A percentile compares a stretch with the other conserved stretches of the same genome.
These are phyloP conservation scores for Carassius carassius DNA, from an alignment of 2,113 vertebrate species.

Conservation along the genomic window DNA sequence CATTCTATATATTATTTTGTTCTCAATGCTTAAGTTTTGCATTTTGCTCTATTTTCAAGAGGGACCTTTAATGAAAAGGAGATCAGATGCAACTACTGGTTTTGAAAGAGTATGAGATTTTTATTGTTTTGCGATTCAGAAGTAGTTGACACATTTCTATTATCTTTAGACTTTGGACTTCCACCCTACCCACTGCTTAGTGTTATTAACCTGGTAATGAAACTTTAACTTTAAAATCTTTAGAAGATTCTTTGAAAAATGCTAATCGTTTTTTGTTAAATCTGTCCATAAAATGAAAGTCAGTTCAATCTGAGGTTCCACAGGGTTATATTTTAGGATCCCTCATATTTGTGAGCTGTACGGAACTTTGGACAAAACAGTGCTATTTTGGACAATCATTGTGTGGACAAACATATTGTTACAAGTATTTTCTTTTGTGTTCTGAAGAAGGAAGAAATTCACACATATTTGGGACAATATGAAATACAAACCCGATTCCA, in stretches of 20 bases:
- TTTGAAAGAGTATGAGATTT: not conserved
- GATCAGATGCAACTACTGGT: not conserved
- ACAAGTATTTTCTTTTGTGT: not conserved
- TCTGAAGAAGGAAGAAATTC: no score
- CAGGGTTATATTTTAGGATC: not conserved
- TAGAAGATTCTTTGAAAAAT: not conserved
- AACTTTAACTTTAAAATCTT: no score
- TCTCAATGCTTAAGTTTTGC: not conserved
- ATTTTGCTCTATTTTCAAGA: not conserved
- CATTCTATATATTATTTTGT: not conserved
- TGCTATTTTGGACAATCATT: not conserved
- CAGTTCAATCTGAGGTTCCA: not conserved
- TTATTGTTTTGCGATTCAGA: not conserved
- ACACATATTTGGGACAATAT: no score
- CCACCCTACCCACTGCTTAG: not conserved
- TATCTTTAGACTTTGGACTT: constrained; percentile 38
- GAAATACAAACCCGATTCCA: no score
- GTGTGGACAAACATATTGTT: not conserved
- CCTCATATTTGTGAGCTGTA: no score
- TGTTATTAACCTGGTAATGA: not conserved
- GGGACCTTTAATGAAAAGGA: not conserved
- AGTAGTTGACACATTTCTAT: not conserved
- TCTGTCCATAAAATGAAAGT: not conserved
- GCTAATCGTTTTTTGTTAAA: no score
- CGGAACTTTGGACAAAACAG: not conserved